Percentiles rank a stretch among this genome's conserved stretches.
These are phyloP conservation scores for Bombus sylvicola DNA, from an alignment of 1,140 invertebrate genomes.

Conservation along the genomic window DNA sequence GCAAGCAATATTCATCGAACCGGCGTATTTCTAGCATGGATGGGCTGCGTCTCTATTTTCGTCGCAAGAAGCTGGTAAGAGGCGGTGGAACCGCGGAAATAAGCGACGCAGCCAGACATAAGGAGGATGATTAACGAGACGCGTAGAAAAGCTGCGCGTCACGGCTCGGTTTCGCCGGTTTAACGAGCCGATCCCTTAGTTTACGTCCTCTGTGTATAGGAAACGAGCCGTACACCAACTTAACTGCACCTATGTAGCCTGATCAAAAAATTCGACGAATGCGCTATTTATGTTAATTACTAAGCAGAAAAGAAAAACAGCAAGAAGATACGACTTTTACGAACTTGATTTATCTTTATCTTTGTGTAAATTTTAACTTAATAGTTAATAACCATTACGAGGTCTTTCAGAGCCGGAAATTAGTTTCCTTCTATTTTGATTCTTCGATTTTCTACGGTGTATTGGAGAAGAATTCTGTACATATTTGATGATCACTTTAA, in stretches of 20 bases:
- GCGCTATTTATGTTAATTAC: background rate
- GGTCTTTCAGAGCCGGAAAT: no score
- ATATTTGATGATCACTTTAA: background rate
- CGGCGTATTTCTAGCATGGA: constrained; percentile 53
- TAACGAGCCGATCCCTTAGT: constrained; percentile 37
- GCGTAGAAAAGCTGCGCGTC: constrained; percentile 21
- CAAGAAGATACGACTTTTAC: no score
- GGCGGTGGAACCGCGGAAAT: constrained; percentile 50
- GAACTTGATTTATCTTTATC: no score
- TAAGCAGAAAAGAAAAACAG: background rate
- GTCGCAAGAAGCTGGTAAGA: constrained; percentile 38
- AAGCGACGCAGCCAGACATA: constrained; percentile 53
- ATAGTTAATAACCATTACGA: no score
- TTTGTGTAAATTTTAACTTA: no score
- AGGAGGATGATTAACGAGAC: constrained; percentile 62
- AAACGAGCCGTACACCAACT: background rate
- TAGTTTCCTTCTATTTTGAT: no score
- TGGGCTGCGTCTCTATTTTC: constrained; percentile 71
- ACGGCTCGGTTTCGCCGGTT: constrained; percentile 42
- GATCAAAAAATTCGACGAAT: background rate
- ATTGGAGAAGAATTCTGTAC: background rate
- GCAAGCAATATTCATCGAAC: constrained; percentile 13
- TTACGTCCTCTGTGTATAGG: background rate
- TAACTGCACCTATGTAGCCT: background rate
- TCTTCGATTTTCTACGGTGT: no score